Percentiles rank a stretch among this genome's conserved stretches.
These are phyloP conservation scores for Dicycla oo DNA, from an alignment of 2,888 invertebrate species.

Conservation along the genomic window DNA sequence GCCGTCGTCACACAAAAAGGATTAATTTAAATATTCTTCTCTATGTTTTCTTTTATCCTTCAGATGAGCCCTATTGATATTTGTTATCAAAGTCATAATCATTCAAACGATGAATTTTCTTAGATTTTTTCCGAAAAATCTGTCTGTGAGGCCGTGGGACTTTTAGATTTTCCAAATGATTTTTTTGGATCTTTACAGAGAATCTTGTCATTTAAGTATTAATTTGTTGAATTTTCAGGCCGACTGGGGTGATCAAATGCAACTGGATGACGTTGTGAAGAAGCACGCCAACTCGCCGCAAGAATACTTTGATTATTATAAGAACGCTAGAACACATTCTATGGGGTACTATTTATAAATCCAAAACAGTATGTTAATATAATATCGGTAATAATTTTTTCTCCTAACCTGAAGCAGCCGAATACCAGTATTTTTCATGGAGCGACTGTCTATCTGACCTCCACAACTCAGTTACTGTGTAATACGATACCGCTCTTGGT, in stretches of 20 bases:
- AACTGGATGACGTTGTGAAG: constrained; percentile 83
- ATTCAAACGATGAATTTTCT: no score
- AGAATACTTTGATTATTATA: constrained; percentile 86
- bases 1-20: no score
- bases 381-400: neutral
- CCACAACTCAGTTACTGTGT: neutral
- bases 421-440: neutral
- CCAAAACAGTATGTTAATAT: no score
- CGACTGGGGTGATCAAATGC: constrained; percentile 88
- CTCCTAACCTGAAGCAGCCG: neutral
- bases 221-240: constrained; percentile 74
- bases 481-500: no score
- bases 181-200: no score
- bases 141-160: no score
- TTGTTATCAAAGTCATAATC: no score
- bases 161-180: no score
- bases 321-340: constrained; percentile 83
- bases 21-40: no score
- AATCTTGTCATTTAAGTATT: neutral
- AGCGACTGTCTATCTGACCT: neutral
- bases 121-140: no score
- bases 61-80: no score
- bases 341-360: constrained; percentile 85
- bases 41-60: no score
- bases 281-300: constrained; percentile 80